Evolutionary conservation across 2,113 vertebrate genomes (phyloP).

Genomic region (Hystrix cristata): DNA sequence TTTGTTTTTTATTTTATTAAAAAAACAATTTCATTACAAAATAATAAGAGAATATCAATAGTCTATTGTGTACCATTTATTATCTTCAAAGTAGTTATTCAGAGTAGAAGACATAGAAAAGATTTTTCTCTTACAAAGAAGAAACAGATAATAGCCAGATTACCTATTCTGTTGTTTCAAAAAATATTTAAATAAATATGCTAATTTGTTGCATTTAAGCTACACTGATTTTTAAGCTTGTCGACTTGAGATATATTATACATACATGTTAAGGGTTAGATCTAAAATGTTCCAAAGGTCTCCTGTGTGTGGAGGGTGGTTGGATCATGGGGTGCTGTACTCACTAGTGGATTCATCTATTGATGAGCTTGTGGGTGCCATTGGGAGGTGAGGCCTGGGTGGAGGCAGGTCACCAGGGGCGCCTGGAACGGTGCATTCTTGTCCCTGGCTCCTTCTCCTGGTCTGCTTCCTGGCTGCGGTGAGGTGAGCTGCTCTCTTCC

Average conservation of each 20-base stretch:
- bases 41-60: not conserved
- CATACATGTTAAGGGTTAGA: not conserved
- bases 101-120: not conserved
- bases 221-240: not conserved
- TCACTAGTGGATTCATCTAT: not conserved
- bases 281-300: too few relatives aligned
- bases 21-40: not conserved
- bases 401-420: not conserved
- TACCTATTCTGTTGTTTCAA: not conserved
- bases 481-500: too few relatives aligned
- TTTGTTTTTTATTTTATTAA: not conserved
- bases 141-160: not conserved
- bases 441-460: not conserved
- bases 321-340: not conserved
- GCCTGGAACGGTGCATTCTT: not conserved
- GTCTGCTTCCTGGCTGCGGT: not conserved
- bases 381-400: not conserved
- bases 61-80: not conserved
- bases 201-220: not conserved
- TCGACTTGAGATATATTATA: not conserved
- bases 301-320: too few relatives aligned
- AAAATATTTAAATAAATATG: not conserved
- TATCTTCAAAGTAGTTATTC: not conserved
- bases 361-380: not conserved
- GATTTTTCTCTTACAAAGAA: not conserved